Conservation (phyloP, 2,113 vertebrate species). For the Tursiops truncatus region DNA sequence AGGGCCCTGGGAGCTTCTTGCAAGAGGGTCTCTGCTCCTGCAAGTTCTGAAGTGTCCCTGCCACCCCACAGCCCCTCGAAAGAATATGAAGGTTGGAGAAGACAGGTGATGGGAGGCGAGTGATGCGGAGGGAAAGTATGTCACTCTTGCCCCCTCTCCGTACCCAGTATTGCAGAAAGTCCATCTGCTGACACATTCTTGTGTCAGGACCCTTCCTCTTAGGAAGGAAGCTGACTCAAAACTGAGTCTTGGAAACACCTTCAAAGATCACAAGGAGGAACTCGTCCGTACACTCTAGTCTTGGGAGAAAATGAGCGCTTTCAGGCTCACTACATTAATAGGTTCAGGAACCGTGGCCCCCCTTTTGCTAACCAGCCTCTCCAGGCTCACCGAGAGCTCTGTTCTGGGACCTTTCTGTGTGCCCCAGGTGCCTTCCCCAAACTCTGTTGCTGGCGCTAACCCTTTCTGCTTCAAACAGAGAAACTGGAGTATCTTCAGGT, state of each 20-base stretch:
- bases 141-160: rapidly evolving
- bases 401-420: not conserved
- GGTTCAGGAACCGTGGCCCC: not conserved
- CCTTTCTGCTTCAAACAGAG: not conserved
- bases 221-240: not conserved
- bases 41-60: not conserved
- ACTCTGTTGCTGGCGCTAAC: not conserved
- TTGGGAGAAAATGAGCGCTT: not conserved
- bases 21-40: not conserved
- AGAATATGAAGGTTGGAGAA: not conserved
- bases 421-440: not conserved
- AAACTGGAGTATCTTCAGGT: not conserved
- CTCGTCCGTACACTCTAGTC: not conserved
- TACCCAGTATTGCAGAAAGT: not conserved
- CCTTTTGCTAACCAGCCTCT: not conserved
- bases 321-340: rapidly evolving
- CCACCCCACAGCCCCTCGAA: not conserved
- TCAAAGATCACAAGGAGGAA: not conserved
- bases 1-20: not conserved
- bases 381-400: rapidly evolving
- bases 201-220: not conserved
- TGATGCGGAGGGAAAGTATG: not conserved
- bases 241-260: not conserved
- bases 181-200: not conserved
- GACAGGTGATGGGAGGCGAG: not conserved